Percentiles rank a stretch among this genome's conserved stretches.
phyloP scores from a whole-genome alignment of 2,113 vertebrate genomes.

The Peromyscus maniculatus region DNA sequence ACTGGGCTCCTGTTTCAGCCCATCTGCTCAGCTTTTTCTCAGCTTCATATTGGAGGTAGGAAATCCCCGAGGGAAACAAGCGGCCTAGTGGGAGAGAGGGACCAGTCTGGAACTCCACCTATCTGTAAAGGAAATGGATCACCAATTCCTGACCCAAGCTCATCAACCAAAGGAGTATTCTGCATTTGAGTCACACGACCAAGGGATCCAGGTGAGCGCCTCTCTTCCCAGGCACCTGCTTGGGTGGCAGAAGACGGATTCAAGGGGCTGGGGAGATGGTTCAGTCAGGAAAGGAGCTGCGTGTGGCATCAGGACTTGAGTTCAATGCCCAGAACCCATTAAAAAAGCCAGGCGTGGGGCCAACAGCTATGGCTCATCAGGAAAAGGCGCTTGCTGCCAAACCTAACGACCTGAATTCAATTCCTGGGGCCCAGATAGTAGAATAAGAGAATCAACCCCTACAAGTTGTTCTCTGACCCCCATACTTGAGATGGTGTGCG shows the following conservation, averaged over 20 bases:
- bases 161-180: not conserved
- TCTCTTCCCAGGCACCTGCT: not conserved
- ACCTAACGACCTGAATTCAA: not conserved
- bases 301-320: not conserved
- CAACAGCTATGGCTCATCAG: not conserved
- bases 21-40: constrained; percentile 81
- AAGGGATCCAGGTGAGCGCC: not conserved
- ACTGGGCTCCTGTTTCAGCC: constrained; percentile 67
- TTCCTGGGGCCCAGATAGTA: not conserved
- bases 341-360: not conserved
- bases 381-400: not conserved
- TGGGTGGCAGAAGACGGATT: accelerated
- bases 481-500: not conserved
- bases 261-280: not conserved
- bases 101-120: not conserved
- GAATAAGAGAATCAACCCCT: not conserved
- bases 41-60: constrained; percentile 46
- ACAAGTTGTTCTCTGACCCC: not conserved
- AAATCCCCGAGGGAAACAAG: constrained; percentile 52
- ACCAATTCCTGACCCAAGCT: not conserved
- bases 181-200: not conserved
- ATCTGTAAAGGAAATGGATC: not conserved
- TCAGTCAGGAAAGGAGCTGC: not conserved
- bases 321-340: not conserved
- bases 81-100: not conserved